Evolutionary conservation across 2,797 vertebrate genomes (phyloP).

Genomic region (Iguana delicatissima): DNA sequence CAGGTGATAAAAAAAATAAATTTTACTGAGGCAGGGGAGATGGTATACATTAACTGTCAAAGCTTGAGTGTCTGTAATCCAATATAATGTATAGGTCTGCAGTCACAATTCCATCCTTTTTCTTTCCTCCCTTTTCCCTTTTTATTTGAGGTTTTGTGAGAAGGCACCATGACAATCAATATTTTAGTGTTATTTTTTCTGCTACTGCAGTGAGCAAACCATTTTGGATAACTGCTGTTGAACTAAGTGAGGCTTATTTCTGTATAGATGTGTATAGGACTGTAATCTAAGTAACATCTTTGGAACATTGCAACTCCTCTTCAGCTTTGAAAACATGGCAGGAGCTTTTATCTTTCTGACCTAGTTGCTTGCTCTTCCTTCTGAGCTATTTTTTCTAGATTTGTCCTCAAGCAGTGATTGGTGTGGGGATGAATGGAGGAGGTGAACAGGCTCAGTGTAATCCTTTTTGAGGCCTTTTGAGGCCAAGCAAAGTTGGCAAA

Average conservation of each 20-base stretch:
- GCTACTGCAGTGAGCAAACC: neutral
- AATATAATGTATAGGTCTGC: neutral
- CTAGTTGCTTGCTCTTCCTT: neutral
- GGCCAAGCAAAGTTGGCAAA: constrained; percentile 42
- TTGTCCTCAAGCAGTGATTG: too few relatives aligned
- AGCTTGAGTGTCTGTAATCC: neutral
- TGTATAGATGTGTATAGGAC: neutral
- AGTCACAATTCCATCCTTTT: neutral
- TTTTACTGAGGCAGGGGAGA: neutral
- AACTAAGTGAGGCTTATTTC: neutral
- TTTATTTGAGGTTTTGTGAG: neutral
- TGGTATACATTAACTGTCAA: neutral
- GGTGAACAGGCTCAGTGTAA: constrained; percentile 28
- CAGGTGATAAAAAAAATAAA: neutral
- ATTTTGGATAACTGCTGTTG: neutral
- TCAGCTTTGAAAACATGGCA: neutral
- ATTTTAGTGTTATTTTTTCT: neutral
- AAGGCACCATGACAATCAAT: neutral
- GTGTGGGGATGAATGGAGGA: neutral
- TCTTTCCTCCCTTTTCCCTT: neutral
- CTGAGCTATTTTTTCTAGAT: neutral
- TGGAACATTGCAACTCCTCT: neutral
- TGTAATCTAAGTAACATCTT: neutral
- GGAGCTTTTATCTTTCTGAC: neutral
- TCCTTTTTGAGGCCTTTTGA: neutral